Evolutionary conservation across 1,140 invertebrate species (phyloP).

Genomic region (Drosophila bocki): DNA sequence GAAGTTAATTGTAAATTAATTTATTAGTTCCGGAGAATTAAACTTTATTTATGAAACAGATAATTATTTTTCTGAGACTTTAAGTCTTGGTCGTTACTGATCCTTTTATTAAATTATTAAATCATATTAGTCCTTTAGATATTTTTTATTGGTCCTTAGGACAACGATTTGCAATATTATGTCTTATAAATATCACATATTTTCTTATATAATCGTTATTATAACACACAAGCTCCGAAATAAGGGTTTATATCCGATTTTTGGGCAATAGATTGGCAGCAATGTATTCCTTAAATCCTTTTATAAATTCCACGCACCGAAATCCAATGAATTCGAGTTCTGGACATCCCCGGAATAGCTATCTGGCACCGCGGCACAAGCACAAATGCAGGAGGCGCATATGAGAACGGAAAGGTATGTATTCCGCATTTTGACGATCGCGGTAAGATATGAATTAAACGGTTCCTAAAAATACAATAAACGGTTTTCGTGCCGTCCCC

Average conservation of each 20-base stretch:
- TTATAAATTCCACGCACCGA: conserved; percentile 72
- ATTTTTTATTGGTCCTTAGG: no score
- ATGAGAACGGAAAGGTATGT: conserved; percentile 35
- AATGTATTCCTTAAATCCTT: not conserved
- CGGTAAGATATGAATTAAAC: conserved; percentile 33
- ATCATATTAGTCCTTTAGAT: not conserved
- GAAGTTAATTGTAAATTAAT: no score
- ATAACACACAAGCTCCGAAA: not conserved
- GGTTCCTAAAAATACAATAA: conserved; percentile 67
- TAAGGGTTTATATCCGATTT: no score
- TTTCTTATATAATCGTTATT: not conserved
- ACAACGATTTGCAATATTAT: not conserved
- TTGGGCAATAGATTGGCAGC: not conserved
- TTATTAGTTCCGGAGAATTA: no score
- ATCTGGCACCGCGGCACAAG: conserved; percentile 61
- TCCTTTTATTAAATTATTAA: not conserved
- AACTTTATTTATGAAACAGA: no score
- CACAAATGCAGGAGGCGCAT: conserved; percentile 22
- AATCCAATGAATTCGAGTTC: conserved; percentile 80
- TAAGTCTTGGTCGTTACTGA: no score
- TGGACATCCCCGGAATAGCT: conserved; percentile 85
- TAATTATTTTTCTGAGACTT: not conserved
- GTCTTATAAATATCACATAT: not conserved
- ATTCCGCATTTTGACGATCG: conserved; percentile 46
- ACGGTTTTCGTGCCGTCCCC: conserved; percentile 19